Evolutionary conservation across 2,888 invertebrate genomes (phyloP).

Genomic region (Drosophila buzzatii): DNA sequence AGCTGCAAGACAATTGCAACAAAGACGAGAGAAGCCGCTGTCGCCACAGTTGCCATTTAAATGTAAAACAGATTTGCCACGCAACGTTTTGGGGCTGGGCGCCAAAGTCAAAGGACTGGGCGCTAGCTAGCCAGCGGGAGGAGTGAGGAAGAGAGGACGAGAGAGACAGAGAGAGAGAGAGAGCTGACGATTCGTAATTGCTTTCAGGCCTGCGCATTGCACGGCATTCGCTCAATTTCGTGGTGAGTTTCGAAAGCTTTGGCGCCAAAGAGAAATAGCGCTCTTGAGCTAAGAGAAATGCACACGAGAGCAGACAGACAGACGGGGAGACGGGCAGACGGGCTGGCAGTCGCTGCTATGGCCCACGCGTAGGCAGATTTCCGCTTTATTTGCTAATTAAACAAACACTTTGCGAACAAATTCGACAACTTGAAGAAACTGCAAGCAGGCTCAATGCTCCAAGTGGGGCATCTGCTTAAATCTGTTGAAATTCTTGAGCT

Average conservation of each 20-base stretch:
- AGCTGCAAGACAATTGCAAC: slow-evolving; percentile 65
- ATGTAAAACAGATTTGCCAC: slow-evolving; percentile 67
- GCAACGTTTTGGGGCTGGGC: slow-evolving; percentile 37
- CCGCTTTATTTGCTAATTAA: slow-evolving; percentile 71
- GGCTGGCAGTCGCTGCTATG: neutral
- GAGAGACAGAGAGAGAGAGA: neutral
- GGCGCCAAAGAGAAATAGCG: slow-evolving; percentile 4
- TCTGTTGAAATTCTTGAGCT: slow-evolving; percentile 40
- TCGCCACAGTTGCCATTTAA: slow-evolving; percentile 70
- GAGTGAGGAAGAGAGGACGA: neutral
- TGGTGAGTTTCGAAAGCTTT: slow-evolving; percentile 48
- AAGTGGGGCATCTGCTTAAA: slow-evolving; percentile 5
- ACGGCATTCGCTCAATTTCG: slow-evolving; percentile 34
- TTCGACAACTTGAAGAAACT: slow-evolving; percentile 19
- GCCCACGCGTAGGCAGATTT: slow-evolving; percentile 29
- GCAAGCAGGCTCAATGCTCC: neutral
- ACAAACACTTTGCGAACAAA: slow-evolving; percentile 47
- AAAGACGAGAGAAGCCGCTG: slow-evolving; percentile 53
- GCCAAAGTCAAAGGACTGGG: slow-evolving; percentile 50
- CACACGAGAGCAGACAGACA: neutral
- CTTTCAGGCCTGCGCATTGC: slow-evolving; percentile 44
- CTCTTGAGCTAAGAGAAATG: slow-evolving; percentile 17
- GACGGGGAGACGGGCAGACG: neutral
- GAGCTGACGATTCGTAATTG: slow-evolving; percentile 16
- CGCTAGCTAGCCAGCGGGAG: neutral